Base-by-base conservation (phyloP, 2,888 invertebrate genomes). In the Phalera bucephala region DNA sequence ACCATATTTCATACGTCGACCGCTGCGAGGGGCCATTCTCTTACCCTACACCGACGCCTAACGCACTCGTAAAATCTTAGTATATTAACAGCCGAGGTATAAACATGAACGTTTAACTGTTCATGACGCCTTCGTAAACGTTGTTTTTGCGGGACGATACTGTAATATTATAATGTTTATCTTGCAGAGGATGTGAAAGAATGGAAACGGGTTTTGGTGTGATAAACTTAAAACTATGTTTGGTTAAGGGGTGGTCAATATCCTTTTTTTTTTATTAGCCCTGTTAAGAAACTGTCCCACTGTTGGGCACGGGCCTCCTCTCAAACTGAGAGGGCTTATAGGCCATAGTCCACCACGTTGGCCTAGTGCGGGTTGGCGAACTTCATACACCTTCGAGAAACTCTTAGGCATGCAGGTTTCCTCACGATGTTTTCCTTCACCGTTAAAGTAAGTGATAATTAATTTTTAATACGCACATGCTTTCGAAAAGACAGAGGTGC, bases 1-100 rank as follows among this genome's bases (percentile, higher is more conserved):
- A 77, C 80, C 64, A 87, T 88, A 86, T 81, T 80, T 88, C 86
- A 87, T 80, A 63, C 60, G 61, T 64, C 52, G 56, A 69, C 74
- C 79, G 70, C 84, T 64, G 80, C 61, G 71, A 64, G 64, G 76
- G 75, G 65, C 69, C 76, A 72, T 72, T 79, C 79, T 72, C 71
- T 78, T 70, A 70, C 65, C 52, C 61, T 58, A 62, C 61, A 56
- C 71, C 56, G 63, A 72, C 68, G 65, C 72, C 68, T 75, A 60
- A 62, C 64, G 63, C 68, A 64, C 72, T 72, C 79, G 64, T 81
- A 79, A 82, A 82, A 68, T 65, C 64, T 65, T 59, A 58, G 68
- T 72, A 67, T 75, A 67, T 75, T 74, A 72, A 76, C 61, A 61
- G 67, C 67, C 58, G 36, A 51, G 53, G 48, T 57, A 64, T 47